A percentile compares a stretch with the other conserved stretches of the same genome.
phyloP scores from a whole-genome alignment of 2,888 invertebrate species.

The Leptinotarsa peninsularis region DNA sequence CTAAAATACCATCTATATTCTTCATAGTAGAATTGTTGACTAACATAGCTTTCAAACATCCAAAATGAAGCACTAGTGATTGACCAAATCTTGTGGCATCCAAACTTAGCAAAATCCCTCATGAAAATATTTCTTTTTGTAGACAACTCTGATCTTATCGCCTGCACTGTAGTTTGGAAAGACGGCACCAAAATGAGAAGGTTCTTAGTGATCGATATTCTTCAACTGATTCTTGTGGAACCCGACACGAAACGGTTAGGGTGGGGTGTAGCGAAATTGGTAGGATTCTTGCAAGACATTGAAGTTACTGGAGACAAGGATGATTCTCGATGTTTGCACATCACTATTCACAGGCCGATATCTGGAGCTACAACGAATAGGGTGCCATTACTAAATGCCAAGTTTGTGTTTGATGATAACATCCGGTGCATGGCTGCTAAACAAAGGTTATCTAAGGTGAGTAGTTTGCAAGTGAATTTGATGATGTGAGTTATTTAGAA shows the following conservation, averaged over 20 bases:
- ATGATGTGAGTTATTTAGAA: no score
- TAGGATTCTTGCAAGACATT: conserved; percentile 90
- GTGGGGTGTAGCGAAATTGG: conserved; percentile 97
- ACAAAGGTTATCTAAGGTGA: conserved; percentile 84
- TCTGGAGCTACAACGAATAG: conserved; percentile 75
- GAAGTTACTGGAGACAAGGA: conserved; percentile 97
- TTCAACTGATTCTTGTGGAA: conserved; percentile 96
- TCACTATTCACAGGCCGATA: conserved; percentile 89
- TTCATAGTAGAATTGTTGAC: not conserved
- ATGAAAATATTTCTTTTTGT: conserved; percentile 60
- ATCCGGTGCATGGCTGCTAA: conserved; percentile 99
- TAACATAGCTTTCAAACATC: conserved; percentile 20
- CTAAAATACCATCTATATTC: no score
- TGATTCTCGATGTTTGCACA: conserved; percentile 93
- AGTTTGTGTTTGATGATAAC: conserved; percentile 98
- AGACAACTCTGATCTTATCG: conserved; percentile 98
- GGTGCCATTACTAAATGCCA: conserved; percentile 86
- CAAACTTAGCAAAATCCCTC: conserved; percentile 46
- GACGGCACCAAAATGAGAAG: conserved; percentile 89
- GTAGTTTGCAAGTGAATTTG: not conserved
- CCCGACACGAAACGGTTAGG: conserved; percentile 91
- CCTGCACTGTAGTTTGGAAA: conserved; percentile 92
- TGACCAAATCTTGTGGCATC: conserved; percentile 48
- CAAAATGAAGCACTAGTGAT: conserved; percentile 48
- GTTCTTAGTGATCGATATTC: conserved; percentile 95